Conservation (phyloP, 2,113 vertebrate species). For the Petromus typicus region DNA sequence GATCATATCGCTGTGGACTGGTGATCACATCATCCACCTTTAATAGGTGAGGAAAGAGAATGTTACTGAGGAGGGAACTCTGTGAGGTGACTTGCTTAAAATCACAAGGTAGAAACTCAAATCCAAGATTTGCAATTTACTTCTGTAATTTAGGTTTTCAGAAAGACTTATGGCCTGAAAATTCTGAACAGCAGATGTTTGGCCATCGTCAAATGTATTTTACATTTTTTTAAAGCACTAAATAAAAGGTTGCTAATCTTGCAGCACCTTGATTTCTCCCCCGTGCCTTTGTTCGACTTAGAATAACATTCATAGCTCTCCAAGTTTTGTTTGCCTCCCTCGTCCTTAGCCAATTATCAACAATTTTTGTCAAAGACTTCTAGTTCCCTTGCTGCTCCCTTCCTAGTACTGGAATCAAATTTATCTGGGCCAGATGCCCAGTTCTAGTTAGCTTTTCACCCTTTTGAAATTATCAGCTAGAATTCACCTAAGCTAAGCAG, state of each 20-base stretch:
- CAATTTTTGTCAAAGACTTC: constrained; percentile 88
- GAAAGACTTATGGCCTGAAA: neutral
- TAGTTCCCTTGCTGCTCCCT: constrained; percentile 88
- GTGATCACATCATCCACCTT: neutral
- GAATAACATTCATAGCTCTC: constrained; percentile 83
- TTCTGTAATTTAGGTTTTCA: constrained; percentile 25
- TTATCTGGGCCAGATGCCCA: constrained; percentile 88
- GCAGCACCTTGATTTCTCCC: constrained; percentile 74
- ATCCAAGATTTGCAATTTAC: constrained; percentile 5
- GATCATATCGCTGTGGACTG: neutral
- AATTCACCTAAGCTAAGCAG: constrained; percentile 76
- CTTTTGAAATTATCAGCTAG: constrained; percentile 82
- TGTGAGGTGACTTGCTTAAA: neutral
- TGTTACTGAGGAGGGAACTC: neutral
- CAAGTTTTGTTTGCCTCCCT: constrained; percentile 84
- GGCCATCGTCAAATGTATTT: constrained; percentile 52
- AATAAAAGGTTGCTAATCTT: constrained; percentile 75
- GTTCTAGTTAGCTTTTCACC: constrained; percentile 87
- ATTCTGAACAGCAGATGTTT: constrained; percentile 4
- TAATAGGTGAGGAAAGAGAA: neutral
- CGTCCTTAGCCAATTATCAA: constrained; percentile 86
- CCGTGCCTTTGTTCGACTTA: constrained; percentile 80
- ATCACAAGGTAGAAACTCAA: neutral
- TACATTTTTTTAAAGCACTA: constrained; percentile 77
- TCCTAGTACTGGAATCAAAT: constrained; percentile 86